phyloP scores from a whole-genome alignment of 92 coral and sea anemone species.

The Heliopora coerulea region DNA sequence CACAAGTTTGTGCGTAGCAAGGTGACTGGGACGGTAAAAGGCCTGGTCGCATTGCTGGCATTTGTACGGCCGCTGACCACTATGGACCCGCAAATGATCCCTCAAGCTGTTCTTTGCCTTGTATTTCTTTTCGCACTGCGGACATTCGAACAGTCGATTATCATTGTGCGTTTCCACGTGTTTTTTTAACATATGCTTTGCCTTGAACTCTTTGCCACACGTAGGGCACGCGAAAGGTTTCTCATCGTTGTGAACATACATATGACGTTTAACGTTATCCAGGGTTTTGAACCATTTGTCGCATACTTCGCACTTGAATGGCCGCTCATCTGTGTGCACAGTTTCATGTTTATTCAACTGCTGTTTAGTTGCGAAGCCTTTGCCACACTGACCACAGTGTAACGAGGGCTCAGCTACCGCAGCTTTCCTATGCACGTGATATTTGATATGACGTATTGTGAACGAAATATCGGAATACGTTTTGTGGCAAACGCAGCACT shows the following conservation, averaged over 20 bases:
- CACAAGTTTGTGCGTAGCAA: slow-evolving; percentile 34
- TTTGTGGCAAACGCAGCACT: slow-evolving; percentile 27
- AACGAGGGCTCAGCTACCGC: background rate
- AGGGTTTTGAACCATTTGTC: slow-evolving; percentile 28
- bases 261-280: slow-evolving; percentile 38
- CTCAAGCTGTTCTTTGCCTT: slow-evolving; percentile 41
- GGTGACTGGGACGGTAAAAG: slow-evolving; percentile 40
- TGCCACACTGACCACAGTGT: slow-evolving; percentile 25
- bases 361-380: slow-evolving; percentile 22
- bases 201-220: slow-evolving; percentile 36
- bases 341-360: slow-evolving; percentile 22
- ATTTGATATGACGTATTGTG: slow-evolving; percentile 29
- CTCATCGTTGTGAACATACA: slow-evolving; percentile 27
- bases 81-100: slow-evolving; percentile 33
- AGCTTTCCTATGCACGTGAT: slow-evolving; percentile 15
- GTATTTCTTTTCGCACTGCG: slow-evolving; percentile 33
- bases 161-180: slow-evolving; percentile 30
- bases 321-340: slow-evolving; percentile 17
- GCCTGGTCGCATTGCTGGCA: slow-evolving; percentile 37
- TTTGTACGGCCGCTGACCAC: slow-evolving; percentile 33
- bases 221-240: slow-evolving; percentile 27
- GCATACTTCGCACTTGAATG: slow-evolving; percentile 19
- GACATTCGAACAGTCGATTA: slow-evolving; percentile 22
- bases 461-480: slow-evolving; percentile 1
- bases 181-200: slow-evolving; percentile 33